A percentile compares a stretch with the other conserved stretches of the same genome.
phyloP scores from a whole-genome alignment of 2,888 invertebrate species.

The Cryptus viduatorius region DNA sequence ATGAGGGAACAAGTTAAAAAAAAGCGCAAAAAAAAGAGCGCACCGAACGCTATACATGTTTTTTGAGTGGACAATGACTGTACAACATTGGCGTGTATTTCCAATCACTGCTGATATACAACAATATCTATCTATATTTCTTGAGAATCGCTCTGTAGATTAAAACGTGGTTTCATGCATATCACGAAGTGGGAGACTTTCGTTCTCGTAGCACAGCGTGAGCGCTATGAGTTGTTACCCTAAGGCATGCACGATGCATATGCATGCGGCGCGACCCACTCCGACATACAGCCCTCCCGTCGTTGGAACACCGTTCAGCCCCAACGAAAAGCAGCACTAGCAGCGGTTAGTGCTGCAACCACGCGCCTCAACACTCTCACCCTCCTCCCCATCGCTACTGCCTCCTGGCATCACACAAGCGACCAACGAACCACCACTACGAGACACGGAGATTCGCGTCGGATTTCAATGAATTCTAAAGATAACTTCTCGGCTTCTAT shows the following conservation, averaged over 20 bases:
- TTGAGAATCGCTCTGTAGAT: constrained; percentile 72
- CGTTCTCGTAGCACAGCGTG: constrained; percentile 70
- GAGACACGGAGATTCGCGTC: constrained; percentile 70
- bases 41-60: neutral
- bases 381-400: constrained; percentile 52
- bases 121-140: neutral
- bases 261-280: constrained; percentile 77
- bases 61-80: neutral
- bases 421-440: constrained; percentile 49
- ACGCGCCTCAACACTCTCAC: constrained; percentile 51
- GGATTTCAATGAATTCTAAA: constrained; percentile 81
- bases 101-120: constrained; percentile 18
- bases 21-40: neutral
- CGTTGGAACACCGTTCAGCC: constrained; percentile 45
- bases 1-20: too few species aligned
- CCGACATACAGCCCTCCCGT: constrained; percentile 39
- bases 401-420: constrained; percentile 45
- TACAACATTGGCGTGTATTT: neutral
- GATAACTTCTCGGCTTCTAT: constrained; percentile 76
- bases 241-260: constrained; percentile 82
- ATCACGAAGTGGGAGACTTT: constrained; percentile 76
- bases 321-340: constrained; percentile 45
- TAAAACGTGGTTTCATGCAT: constrained; percentile 79
- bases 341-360: constrained; percentile 38
- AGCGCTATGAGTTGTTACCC: constrained; percentile 82